These are phyloP conservation scores for Cisticola juncidis DNA, from an alignment of 2,113 vertebrate genomes.

Conservation along the genomic window DNA sequence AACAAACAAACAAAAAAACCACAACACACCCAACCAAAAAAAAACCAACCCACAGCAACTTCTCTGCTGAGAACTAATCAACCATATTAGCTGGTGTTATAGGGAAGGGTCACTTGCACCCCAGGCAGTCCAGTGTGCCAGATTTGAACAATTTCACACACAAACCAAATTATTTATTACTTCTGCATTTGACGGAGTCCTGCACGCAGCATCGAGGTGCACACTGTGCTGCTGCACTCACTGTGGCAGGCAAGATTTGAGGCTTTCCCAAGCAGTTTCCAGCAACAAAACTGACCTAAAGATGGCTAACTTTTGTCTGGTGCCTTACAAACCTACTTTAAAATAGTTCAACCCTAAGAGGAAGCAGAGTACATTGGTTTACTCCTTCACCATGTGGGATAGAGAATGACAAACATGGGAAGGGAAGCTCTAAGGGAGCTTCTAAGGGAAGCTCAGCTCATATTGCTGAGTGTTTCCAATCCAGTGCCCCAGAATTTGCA, in stretches of 20 bases:
- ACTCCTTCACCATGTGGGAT: rapidly evolving
- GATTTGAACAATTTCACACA: background rate
- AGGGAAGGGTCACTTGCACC: background rate
- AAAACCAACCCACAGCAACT: background rate
- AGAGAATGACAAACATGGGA: background rate
- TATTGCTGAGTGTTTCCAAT: background rate
- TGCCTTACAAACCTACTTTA: background rate
- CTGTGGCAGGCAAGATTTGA: background rate
- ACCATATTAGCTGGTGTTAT: background rate
- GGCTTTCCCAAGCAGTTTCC: background rate
- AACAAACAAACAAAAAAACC: too few species aligned
- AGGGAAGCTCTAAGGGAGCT: background rate
- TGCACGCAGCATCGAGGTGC: background rate
- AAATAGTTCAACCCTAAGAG: background rate
- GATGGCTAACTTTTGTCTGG: background rate
- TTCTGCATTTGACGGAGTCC: rapidly evolving
- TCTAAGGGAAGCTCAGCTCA: too few species aligned
- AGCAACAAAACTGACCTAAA: background rate
- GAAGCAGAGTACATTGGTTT: background rate
- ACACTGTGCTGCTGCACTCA: rapidly evolving
- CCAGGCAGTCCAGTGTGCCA: background rate
- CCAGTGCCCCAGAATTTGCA: background rate
- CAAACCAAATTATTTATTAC: background rate
- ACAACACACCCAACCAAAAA: background rate
- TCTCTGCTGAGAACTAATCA: background rate